Percentiles rank a stretch among this genome's conserved stretches.
These are phyloP conservation scores for Metaphire vulgaris DNA, from an alignment of 1,140 invertebrate species.

Conservation along the genomic window DNA sequence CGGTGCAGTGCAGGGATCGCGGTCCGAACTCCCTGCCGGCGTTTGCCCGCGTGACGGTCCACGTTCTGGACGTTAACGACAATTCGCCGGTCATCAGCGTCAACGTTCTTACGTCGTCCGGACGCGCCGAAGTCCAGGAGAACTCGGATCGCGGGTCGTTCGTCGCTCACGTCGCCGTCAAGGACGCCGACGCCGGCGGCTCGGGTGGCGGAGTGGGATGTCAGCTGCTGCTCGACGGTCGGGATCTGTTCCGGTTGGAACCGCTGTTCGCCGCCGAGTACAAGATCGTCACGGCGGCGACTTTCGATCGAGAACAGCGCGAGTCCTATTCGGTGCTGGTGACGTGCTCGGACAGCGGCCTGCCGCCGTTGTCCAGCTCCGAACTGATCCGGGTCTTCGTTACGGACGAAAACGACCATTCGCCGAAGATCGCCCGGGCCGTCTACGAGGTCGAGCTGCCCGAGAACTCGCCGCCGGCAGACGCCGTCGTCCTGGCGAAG, in stretches of 20 bases:
- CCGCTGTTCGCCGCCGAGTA: background rate
- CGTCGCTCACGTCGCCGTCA: constrained; percentile 12
- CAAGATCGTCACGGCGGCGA: constrained; percentile 1
- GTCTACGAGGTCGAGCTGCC: background rate
- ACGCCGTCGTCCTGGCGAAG: constrained; percentile 48
- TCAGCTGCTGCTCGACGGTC: background rate
- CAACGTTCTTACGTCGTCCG: background rate
- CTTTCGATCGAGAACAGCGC: background rate
- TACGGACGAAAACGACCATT: constrained; percentile 23
- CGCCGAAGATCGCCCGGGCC: background rate
- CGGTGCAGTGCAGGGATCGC: background rate
- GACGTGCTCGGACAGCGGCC: constrained; percentile 18
- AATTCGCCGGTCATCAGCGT: constrained; percentile 17
- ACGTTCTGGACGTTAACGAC: constrained; percentile 23
- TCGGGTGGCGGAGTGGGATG: background rate
- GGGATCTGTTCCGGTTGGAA: background rate
- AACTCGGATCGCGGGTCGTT: constrained; percentile 1
- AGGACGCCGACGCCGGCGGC: background rate
- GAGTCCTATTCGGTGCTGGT: background rate
- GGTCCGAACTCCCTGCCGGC: background rate
- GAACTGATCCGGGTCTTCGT: constrained; percentile 3
- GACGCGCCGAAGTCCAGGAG: background rate
- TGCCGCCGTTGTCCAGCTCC: constrained; percentile 3
- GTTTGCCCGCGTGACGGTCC: background rate
- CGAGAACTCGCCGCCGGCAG: constrained; percentile 34